A percentile compares a stretch with the other conserved stretches of the same genome.
These are phyloP conservation scores for Anoplopoma fimbria DNA, from an alignment of 2,113 vertebrate genomes.

Conservation along the genomic window DNA sequence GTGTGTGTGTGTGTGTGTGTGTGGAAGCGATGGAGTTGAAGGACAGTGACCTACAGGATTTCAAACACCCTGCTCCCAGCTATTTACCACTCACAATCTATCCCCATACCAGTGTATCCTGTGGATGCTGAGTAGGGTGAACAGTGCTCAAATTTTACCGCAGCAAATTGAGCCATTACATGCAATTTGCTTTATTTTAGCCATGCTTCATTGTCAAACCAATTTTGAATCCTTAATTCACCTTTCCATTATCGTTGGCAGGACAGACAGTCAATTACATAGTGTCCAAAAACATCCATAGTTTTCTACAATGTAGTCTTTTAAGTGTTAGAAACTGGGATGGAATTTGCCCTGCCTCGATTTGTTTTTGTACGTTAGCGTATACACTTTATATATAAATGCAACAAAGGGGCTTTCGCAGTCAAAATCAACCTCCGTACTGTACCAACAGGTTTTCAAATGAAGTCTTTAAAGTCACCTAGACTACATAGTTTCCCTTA, in stretches of 20 bases:
- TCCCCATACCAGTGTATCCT: constrained; percentile 24
- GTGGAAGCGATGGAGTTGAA: not conserved
- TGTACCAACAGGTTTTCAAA: constrained; percentile 27
- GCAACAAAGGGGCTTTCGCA: constrained; percentile 11
- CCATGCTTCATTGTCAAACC: constrained; percentile 21
- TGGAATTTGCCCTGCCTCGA: not conserved
- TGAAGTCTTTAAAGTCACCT: constrained; percentile 51
- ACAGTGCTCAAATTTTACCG: constrained; percentile 48
- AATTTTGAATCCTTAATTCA: constrained; percentile 32
- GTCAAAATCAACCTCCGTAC: constrained; percentile 16
- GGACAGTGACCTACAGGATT: constrained; percentile 10
- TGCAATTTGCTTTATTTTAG: constrained; percentile 63
- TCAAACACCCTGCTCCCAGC: constrained; percentile 30
- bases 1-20: not conserved
- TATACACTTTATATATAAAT: constrained; percentile 1
- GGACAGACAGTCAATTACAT: constrained; percentile 19
- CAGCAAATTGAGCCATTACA: constrained; percentile 63
- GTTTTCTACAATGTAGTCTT: not conserved
- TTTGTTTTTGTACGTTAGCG: constrained; percentile 16
- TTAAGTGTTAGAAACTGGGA: not conserved
- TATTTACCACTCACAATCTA: constrained; percentile 39
- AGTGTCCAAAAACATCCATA: constrained; percentile 1
- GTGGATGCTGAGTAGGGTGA: constrained; percentile 48
- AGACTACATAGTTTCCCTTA: constrained; percentile 57
- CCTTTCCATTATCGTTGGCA: constrained; percentile 11